A percentile compares a stretch with the other conserved stretches of the same genome.
Evolutionary conservation across 1,140 invertebrate genomes (phyloP).

Genomic region (Manduca sexta): DNA sequence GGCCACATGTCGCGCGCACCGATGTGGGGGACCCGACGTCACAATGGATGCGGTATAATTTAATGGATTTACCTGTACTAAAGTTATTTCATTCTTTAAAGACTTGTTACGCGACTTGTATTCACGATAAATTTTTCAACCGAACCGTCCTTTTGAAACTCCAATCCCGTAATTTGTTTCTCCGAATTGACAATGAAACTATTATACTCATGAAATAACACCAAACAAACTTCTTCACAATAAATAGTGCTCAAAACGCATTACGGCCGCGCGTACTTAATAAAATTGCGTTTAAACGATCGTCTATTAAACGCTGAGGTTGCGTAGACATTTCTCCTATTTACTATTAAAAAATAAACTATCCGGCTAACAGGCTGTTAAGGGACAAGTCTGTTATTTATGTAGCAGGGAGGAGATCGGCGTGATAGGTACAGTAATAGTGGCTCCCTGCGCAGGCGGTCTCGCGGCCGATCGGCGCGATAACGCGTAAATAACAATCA

Average conservation of each 20-base stretch:
- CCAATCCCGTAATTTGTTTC: too few species aligned
- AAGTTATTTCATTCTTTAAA: too few species aligned
- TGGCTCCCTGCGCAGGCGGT: conserved; percentile 27
- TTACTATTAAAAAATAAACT: conserved; percentile 9
- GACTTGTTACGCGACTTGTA: too few species aligned
- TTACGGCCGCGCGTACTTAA: neutral
- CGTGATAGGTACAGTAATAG: conserved; percentile 13
- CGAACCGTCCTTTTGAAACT: too few species aligned
- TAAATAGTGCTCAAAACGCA: neutral
- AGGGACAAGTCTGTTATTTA: conserved; percentile 9
- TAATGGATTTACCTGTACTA: neutral
- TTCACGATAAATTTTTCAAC: too few species aligned
- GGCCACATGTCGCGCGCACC: conserved; percentile 36
- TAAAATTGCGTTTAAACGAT: neutral
- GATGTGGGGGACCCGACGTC: conserved; percentile 20
- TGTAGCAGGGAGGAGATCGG: conserved; percentile 6
- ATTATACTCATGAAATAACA: too few species aligned
- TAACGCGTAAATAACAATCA: conserved; percentile 51
- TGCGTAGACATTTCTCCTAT: conserved; percentile 1
- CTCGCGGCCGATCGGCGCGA: conserved; percentile 25
- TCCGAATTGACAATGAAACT: too few species aligned
- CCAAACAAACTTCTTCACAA: too few species aligned
- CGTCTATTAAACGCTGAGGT: neutral
- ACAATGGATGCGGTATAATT: conserved; percentile 36
- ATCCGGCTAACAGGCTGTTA: conserved; percentile 3